Percentiles rank a stretch among this genome's conserved stretches.
phyloP scores from a whole-genome alignment of 2,797 vertebrate genomes.

The Nannoperca australis region DNA sequence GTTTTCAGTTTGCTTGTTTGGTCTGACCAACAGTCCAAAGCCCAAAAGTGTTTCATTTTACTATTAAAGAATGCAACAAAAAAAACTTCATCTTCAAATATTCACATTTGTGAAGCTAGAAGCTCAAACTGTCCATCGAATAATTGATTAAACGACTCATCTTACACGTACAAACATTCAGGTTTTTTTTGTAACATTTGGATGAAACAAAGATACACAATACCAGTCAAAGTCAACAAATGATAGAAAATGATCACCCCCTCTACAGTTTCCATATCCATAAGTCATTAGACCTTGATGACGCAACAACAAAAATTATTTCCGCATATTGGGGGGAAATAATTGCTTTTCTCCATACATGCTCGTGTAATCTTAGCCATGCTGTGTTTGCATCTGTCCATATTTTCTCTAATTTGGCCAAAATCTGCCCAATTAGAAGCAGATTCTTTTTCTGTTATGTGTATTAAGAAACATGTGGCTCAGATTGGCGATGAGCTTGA shows the following conservation, averaged over 20 bases:
- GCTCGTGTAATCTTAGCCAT: background rate
- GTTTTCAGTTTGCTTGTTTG: background rate
- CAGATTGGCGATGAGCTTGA: slow-evolving; percentile 25
- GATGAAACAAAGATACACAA: background rate
- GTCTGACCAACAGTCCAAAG: background rate
- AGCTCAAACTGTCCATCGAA: background rate
- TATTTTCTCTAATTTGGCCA: slow-evolving; percentile 29
- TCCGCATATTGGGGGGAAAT: background rate
- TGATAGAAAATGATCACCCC: background rate
- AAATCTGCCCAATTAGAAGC: slow-evolving; percentile 24
- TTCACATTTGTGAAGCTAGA: background rate
- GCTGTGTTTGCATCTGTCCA: slow-evolving; percentile 37
- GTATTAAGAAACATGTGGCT: slow-evolving; percentile 42
- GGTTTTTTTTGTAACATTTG: background rate
- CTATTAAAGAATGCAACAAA: background rate
- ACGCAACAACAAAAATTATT: background rate
- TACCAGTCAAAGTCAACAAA: background rate
- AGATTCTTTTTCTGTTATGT: slow-evolving; percentile 1
- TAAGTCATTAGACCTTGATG: background rate
- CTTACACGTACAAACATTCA: background rate
- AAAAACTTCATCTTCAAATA: background rate
- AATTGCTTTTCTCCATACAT: background rate
- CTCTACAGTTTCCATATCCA: background rate
- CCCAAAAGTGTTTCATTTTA: background rate
- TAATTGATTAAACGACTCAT: background rate